Evolutionary conservation across 2,113 vertebrate genomes (phyloP), one percentile per base, ranked within the genome.

Genomic region (Argyrosomus japonicus): DNA sequence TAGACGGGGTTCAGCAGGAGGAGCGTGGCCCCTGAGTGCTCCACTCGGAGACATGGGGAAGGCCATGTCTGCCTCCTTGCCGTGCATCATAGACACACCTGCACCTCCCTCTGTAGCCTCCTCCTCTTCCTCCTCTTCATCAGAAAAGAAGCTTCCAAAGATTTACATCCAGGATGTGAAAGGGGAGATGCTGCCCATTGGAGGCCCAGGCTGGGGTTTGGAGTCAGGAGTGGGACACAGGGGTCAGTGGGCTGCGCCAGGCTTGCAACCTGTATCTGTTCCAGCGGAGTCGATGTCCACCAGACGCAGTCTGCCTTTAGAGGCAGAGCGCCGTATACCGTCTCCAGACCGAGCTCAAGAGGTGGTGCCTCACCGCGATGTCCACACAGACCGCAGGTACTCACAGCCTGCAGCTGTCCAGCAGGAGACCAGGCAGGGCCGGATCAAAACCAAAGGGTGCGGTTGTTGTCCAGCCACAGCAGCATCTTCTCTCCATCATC

Each of bases 91-190:
- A 47, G 68, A 82, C 11, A 19, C 10, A 0, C 23, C 47, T 13
- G 43, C 15, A 2, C 51, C 68, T 27, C 69, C 74, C 12, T 21
- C 73, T 17, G n/a, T 29, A 1, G 1, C 36, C 13, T 47, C 27
- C 29, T 32, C 75, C 18, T 79, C 71, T 1, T 43, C 47, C 1
- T 62, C 71, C 3, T 21, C 80, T 32, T 54, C 77, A 6, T 68
- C 74, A 18, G 68, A 72, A 32, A 87, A 45, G 10, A 61, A 0
- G 1, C 15, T 76, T 9, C 87, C 85, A 0, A 36, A 79, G 73
- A 96, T 97, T 86, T 93, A 90, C 0, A 77, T 95, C 79, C 95
- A 95, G 78, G 87, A 94, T 0, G 80, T 91, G 8, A 83, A 72
- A 3, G 56, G 2, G 19, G 77, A 58, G 12, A 9, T 0, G 4